Percentiles rank a stretch among this genome's conserved stretches.
These are phyloP conservation scores for Hyperoplus lanceolatus DNA, from an alignment of 2,797 vertebrate genomes.

Conservation along the genomic window DNA sequence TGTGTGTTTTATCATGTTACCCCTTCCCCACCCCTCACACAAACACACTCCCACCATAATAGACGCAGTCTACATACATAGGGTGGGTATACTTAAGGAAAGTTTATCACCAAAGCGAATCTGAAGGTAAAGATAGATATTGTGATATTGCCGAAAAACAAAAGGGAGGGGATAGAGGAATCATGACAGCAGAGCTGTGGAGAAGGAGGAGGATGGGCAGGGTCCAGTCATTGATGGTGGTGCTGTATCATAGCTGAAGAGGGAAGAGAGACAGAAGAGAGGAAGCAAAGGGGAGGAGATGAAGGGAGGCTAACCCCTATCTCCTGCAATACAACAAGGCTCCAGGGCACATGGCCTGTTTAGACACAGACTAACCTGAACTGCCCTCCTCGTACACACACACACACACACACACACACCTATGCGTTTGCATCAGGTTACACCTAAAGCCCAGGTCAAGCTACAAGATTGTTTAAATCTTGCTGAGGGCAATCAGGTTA, in stretches of 20 bases:
- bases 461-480: slow-evolving; percentile 29
- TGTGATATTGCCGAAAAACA: slow-evolving; percentile 4
- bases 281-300: slow-evolving; percentile 37
- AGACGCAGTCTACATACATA: slow-evolving; percentile 15
- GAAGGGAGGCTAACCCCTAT: slow-evolving; percentile 34
- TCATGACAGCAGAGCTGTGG: slow-evolving; percentile 11
- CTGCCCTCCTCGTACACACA: slow-evolving; percentile 18
- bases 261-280: slow-evolving; percentile 26
- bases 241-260: slow-evolving; percentile 24
- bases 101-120: slow-evolving; percentile 12
- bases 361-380: slow-evolving; percentile 57
- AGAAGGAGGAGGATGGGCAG: slow-evolving; percentile 21
- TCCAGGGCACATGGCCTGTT: slow-evolving; percentile 61
- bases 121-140: slow-evolving; percentile 8
- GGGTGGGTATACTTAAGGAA: not conserved
- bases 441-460: slow-evolving; percentile 28
- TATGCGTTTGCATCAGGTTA: slow-evolving; percentile 38
- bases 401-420: slow-evolving; percentile 28
- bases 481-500: not conserved
- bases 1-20: not conserved
- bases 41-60: slow-evolving; percentile 13
- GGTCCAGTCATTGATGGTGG: slow-evolving; percentile 25
- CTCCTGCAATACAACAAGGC: slow-evolving; percentile 46
- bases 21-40: not conserved
- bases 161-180: slow-evolving; percentile 8